phyloP scores from a whole-genome alignment of 2,888 invertebrate genomes.

The Callyntrura guangdongensis region DNA sequence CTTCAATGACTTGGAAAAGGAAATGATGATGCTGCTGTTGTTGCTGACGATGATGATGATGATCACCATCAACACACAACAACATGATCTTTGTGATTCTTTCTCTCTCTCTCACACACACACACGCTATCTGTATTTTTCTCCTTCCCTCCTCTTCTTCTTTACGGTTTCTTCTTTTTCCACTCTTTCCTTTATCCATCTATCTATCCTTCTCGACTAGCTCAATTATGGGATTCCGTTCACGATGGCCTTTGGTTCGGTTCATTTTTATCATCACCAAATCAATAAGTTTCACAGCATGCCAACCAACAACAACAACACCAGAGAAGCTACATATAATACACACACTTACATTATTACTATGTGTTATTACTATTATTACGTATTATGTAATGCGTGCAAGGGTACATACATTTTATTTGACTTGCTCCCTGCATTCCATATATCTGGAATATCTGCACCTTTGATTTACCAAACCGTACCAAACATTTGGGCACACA shows the following conservation, averaged over 20 bases:
- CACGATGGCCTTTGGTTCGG: conserved; percentile 84
- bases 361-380: conserved; percentile 46
- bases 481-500: conserved; percentile 13
- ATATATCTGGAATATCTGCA: conserved; percentile 51
- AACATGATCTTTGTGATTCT: conserved; percentile 79
- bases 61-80: conserved; percentile 75
- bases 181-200: conserved; percentile 53
- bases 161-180: conserved; percentile 45
- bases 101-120: conserved; percentile 68
- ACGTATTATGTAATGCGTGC: conserved; percentile 24
- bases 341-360: conserved; percentile 50
- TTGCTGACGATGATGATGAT: conserved; percentile 69
- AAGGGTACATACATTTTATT: neutral
- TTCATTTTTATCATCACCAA: conserved; percentile 84
- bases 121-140: conserved; percentile 14
- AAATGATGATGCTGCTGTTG: conserved; percentile 77
- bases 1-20: conserved; percentile 79
- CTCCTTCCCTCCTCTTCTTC: conserved; percentile 63
- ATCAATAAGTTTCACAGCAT: conserved; percentile 84
- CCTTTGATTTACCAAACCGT: conserved; percentile 38
- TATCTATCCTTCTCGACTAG: conserved; percentile 70
- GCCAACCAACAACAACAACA: conserved; percentile 75
- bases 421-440: conserved; percentile 39
- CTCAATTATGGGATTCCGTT: conserved; percentile 84
- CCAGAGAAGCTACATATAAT: conserved; percentile 28